phyloP scores from a whole-genome alignment of 1,140 invertebrate genomes.

The Drosophila kohkoa region DNA sequence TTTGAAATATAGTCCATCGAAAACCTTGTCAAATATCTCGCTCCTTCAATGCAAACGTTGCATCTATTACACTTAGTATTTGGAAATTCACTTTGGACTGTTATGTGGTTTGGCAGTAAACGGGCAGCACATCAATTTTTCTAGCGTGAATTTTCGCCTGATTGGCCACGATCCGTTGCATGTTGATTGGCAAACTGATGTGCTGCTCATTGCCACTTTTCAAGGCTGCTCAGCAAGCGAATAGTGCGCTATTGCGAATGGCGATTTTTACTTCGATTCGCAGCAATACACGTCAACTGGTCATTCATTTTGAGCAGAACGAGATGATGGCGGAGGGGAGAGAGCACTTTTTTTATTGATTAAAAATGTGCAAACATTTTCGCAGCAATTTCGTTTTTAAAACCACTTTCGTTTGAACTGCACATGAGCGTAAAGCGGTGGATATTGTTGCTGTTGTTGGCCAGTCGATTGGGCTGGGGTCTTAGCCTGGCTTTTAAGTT shows the following conservation, averaged over 20 bases:
- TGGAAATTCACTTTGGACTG: conserved; percentile 14
- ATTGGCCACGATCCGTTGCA: conserved; percentile 52
- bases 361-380: conserved; percentile 83
- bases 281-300: conserved; percentile 55
- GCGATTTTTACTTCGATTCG: conserved; percentile 21
- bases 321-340: neutral
- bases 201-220: conserved; percentile 48
- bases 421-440: conserved; percentile 27
- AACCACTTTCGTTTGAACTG: conserved; percentile 76
- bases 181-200: conserved; percentile 61
- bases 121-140: conserved; percentile 36
- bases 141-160: conserved; percentile 43
- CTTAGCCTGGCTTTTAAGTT: conserved; percentile 70
- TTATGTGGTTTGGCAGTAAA: conserved; percentile 1
- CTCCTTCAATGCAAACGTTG: neutral
- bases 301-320: conserved; percentile 42
- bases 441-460: neutral
- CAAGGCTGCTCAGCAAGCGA: conserved; percentile 22
- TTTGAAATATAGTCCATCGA: no score
- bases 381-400: conserved; percentile 79
- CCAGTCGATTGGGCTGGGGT: neutral
- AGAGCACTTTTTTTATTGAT: conserved; percentile 65
- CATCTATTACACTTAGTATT: neutral
- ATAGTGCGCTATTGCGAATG: conserved; percentile 16
- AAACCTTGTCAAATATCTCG: no score